Conservation (phyloP, 2,113 vertebrate genomes). For the Andinoacara biseriatus region DNA sequence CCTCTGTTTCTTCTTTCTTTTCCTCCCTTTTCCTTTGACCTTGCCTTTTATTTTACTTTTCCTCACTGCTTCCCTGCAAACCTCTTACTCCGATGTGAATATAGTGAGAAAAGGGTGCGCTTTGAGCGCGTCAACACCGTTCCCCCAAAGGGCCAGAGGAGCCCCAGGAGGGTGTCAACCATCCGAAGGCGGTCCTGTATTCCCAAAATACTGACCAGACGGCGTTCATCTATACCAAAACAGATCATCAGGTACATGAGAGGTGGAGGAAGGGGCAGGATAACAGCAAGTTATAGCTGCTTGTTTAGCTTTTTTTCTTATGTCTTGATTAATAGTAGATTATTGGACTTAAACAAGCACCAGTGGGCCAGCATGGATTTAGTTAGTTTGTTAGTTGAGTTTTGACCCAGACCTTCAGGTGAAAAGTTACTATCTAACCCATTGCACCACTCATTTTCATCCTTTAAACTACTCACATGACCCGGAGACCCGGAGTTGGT, state of each 20-base stretch:
- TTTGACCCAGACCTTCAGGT: not conserved
- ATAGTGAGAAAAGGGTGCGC: slow-evolving; percentile 87
- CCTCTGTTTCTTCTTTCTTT: slow-evolving; percentile 27
- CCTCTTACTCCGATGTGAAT: not conserved
- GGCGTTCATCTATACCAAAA: slow-evolving; percentile 85
- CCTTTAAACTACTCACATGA: not conserved
- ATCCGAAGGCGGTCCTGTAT: slow-evolving; percentile 81
- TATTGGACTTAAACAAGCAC: not conserved
- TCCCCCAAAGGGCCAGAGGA: slow-evolving; percentile 85
- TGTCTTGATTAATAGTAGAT: not conserved
- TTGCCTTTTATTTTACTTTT: not conserved
- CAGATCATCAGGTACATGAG: slow-evolving; percentile 89
- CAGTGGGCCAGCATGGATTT: not conserved
- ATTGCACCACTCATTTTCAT: fast-evolving
- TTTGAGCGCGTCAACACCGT: slow-evolving; percentile 93
- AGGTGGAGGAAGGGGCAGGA: not conserved
- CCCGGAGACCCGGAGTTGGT: not conserved
- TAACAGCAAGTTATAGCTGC: not conserved
- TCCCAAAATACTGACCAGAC: slow-evolving; percentile 72
- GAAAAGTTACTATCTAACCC: not conserved
- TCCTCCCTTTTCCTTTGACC: slow-evolving; percentile 24
- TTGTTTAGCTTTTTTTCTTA: not conserved
- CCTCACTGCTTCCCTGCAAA: slow-evolving; percentile 1
- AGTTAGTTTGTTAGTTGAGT: not conserved
- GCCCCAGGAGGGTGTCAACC: slow-evolving; percentile 80